Evolutionary conservation across 1,140 invertebrate genomes (phyloP), one percentile per base, ranked within the genome.

Genomic region (Zaprionus inermis): DNA sequence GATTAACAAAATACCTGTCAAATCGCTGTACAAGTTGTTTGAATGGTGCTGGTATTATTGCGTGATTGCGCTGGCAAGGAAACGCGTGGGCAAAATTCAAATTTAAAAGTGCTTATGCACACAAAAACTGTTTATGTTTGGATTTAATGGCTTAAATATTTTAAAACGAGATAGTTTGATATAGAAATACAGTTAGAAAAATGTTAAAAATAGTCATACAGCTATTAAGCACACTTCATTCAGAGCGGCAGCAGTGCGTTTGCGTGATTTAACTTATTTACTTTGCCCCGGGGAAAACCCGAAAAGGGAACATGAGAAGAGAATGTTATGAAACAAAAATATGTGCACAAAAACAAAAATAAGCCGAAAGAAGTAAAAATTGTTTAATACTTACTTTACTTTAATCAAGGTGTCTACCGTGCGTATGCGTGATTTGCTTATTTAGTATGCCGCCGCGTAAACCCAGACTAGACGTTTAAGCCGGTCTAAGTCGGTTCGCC

Each of bases 401-500:
- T 12, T n/a, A 71, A 49, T 49, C 46, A 10, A 41, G 12, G 24
- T n/a, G n/a, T 32, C 54, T 51, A 60, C 44, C 6, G 18, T 28
- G 24, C 58, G 46, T 64, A 46, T 46, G 38, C 38, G 72, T 59
- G 22, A 66, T 41, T 67, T 14, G 24, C 36, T 60, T 46, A n/a
- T 41, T 34, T 55, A 20, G 30, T 24, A 1, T 22, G 52, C 18
- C 12, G 28, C 7, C 12, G 22, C 30, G 24, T 16, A 54, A 28
- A 3, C 22, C 38, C 16, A 54, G 69, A 60, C 79, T 75, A 81
- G 79, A 82, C 79, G 41, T 16, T 16, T 32, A 69, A 49, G 74
- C 22, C 18, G 49, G 0, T 11, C n/a, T n/a, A n/a, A n/a, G n/a
- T n/a, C n/a, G n/a, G n/a, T 59, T 56, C 4, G 20, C 6, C 66